A percentile compares a stretch with the other conserved stretches of the same genome.
These are phyloP conservation scores for Enoplosus armatus DNA, from an alignment of 2,797 vertebrate species.

Conservation along the genomic window DNA sequence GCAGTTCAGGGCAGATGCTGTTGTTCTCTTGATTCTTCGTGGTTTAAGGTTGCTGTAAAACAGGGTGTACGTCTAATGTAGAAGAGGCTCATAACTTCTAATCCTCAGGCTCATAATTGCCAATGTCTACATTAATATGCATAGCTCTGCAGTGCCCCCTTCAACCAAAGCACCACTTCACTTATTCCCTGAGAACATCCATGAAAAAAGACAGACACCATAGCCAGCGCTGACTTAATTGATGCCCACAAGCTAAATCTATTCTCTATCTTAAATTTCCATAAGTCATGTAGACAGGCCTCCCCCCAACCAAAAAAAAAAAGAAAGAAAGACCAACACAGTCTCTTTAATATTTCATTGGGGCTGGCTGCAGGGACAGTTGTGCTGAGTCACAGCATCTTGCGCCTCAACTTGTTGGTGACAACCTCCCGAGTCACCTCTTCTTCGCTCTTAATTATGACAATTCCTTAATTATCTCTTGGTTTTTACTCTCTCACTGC, in stretches of 20 bases:
- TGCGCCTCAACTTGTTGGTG: slow-evolving; percentile 67
- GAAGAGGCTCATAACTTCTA: slow-evolving; percentile 45
- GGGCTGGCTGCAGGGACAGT: slow-evolving; percentile 59
- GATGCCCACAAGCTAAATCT: slow-evolving; percentile 73
- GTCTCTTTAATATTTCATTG: slow-evolving; percentile 75
- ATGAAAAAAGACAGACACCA: slow-evolving; percentile 59
- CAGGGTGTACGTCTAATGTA: slow-evolving; percentile 7
- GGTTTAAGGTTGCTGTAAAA: slow-evolving; percentile 34
- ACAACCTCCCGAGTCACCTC: slow-evolving; percentile 72
- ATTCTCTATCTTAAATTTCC: slow-evolving; percentile 70
- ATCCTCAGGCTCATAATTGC: slow-evolving; percentile 63
- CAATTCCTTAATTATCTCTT: slow-evolving; percentile 79
- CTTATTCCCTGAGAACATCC: slow-evolving; percentile 32
- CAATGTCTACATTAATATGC: slow-evolving; percentile 72
- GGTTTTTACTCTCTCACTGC: slow-evolving; percentile 52
- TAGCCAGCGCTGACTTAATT: slow-evolving; percentile 66
- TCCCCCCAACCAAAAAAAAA: slow-evolving; percentile 57
- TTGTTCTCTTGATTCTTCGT: slow-evolving; percentile 36
- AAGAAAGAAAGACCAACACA: slow-evolving; percentile 69
- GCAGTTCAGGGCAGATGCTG: slow-evolving; percentile 25
- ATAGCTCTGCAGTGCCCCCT: slow-evolving; percentile 42
- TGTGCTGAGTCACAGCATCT: slow-evolving; percentile 72
- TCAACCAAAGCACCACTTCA: slow-evolving; percentile 38
- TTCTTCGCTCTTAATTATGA: slow-evolving; percentile 80
- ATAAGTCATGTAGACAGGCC: slow-evolving; percentile 67